Percentiles rank a stretch among this genome's conserved stretches.
These are phyloP conservation scores for Albula goreensis DNA, from an alignment of 2,113 vertebrate genomes.

Conservation along the genomic window DNA sequence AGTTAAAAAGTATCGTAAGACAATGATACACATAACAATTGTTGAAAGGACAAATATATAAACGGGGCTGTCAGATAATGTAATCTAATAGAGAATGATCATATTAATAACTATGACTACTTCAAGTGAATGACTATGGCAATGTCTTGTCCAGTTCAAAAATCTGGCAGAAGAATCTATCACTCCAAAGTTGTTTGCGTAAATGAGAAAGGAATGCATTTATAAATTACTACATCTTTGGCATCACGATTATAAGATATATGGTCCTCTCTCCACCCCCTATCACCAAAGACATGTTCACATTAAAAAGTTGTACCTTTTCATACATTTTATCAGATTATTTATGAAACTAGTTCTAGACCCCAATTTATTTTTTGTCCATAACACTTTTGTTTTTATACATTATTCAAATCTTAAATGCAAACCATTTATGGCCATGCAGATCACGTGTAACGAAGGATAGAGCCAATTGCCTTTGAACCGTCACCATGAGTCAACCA, in stretches of 20 bases:
- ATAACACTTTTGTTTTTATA: too few relatives aligned
- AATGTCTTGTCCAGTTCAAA: background rate
- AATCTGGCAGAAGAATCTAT: background rate
- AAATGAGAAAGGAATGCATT: background rate
- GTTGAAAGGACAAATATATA: background rate
- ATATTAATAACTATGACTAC: background rate
- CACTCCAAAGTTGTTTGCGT: background rate
- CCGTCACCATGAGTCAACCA: background rate
- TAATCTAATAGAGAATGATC: background rate
- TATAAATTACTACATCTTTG: background rate
- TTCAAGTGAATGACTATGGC: background rate
- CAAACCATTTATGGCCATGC: background rate
- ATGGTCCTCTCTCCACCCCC: too few relatives aligned
- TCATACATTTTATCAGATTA: too few relatives aligned
- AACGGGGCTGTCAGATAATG: background rate
- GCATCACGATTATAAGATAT: too few relatives aligned
- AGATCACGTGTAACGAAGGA: background rate
- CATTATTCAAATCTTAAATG: background rate
- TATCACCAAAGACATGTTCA: too few relatives aligned
- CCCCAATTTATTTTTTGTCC: too few relatives aligned
- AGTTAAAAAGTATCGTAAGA: background rate
- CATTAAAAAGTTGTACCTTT: too few relatives aligned
- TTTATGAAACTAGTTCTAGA: too few relatives aligned
- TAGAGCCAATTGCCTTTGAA: background rate
- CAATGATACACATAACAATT: background rate